Percentiles rank a stretch among this genome's conserved stretches.
phyloP scores from a whole-genome alignment of 2,113 vertebrate genomes.

The Orycteropus afer region DNA sequence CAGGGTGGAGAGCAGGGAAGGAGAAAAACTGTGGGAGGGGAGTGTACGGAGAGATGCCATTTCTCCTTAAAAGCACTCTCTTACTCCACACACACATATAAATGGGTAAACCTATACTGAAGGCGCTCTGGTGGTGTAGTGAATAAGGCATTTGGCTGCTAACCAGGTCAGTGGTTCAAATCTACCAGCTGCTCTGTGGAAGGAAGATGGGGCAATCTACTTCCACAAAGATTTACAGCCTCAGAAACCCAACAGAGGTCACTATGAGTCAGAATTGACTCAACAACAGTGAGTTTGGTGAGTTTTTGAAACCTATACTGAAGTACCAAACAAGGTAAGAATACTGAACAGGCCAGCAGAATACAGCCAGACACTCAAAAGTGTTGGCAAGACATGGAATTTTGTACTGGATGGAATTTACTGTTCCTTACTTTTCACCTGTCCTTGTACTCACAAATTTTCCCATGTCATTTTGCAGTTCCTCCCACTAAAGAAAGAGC shows the following conservation, averaged over 20 bases:
- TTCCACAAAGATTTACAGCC: no score
- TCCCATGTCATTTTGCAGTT: neutral
- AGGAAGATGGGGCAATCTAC: no score
- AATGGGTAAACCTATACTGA: neutral
- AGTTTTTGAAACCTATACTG: neutral
- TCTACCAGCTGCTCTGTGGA: no score
- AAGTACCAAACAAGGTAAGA: neutral
- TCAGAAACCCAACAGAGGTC: no score
- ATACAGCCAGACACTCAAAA: neutral
- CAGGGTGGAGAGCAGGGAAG: neutral
- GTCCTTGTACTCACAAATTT: neutral
- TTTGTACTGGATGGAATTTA: neutral
- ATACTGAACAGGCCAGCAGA: neutral
- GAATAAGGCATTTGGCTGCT: no score
- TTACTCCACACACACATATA: neutral
- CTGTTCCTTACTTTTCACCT: neutral
- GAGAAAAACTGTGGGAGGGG: neutral
- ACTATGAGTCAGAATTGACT: no score
- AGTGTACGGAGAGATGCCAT: neutral
- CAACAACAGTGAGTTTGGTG: no score
- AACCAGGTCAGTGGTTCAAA: no score
- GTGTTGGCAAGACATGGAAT: neutral
- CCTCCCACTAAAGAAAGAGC: neutral
- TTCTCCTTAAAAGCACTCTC: conserved; percentile 5
- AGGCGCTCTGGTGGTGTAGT: no score